Evolutionary conservation across 2,888 invertebrate species (phyloP), one percentile per base, ranked within the genome.

Genomic region (Drosophila monieri): DNA sequence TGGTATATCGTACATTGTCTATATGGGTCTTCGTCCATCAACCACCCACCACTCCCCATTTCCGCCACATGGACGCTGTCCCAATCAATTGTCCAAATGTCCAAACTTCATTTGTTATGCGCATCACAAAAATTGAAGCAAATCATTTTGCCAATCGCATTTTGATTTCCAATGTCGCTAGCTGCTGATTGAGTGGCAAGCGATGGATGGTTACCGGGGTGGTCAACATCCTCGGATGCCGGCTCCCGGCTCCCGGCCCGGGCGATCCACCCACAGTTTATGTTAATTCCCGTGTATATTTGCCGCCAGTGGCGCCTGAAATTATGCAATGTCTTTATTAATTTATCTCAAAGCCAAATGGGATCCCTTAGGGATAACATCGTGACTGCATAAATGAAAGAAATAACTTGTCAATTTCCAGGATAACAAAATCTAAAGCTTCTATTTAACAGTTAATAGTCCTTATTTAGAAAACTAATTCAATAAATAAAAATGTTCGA

Each of bases 91-190:
- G 87, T 81, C 81, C 81, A 74, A 81, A 85, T 87, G 81, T 81
- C 81, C 81, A 81, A 75, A 88, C 84, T 84, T 84, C 84, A 84
- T 84, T 84, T 84, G 78, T 85, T 88, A 84, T 84, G 84, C 84
- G 88, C 88, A 84, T 84, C 84, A 84, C 84, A 84, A 84, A 84
- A 84, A 88, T 85, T 84, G 78, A 86, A 85, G 88, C 84, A 84
- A 84, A 84, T 84, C 86, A 84, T 84, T 84, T 84, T 85, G 88
- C 88, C 84, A 88, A 84, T 88, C 84, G 88, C 86, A 84, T 84
- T 84, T 88, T 84, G 84, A 84, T 84, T 84, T 85, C 80, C 76
- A 86, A 80, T 80, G 80, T 80, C 86, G 86, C 67, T 61, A 47
- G 60, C 84, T 84, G 78, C 86, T 75, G 77, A 75, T 84, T 86